Evolutionary conservation across 2,888 invertebrate genomes (phyloP), one percentile per base, ranked within the genome.

Genomic region (Rugalucina vietnamica): DNA sequence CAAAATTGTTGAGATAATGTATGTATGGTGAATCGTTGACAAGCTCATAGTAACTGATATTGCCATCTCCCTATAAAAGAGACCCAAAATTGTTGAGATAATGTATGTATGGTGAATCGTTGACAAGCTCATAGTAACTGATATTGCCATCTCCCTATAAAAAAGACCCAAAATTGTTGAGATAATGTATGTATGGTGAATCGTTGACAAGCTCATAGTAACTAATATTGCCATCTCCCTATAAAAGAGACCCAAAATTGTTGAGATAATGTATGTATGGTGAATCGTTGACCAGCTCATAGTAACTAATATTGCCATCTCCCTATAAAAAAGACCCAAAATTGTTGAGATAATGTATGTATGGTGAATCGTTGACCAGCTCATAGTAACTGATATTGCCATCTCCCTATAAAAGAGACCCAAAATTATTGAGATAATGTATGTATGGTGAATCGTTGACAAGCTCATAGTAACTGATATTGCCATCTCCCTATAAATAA

Each of bases 71-170:
- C 96, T 96, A 93, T 14, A 94, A 89, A 86, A n/a, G n/a, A n/a
- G n/a, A n/a, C n/a, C n/a, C n/a, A n/a, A n/a, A n/a, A n/a, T 98
- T 98, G 96, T 98, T 99, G 94, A 99, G 98, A 95, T 98, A 99
- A 95, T 99, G 98, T 84, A 98, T 98, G 95, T 98, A 98, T 0
- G 98, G 98, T 3, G 98, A 97, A 93, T 98, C 98, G 0, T 98
- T 97, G 24, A 98, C 98, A 91, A 99, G 97, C 95, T 97, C 98
- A 95, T 98, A 98, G 95, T 98, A 99, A 89, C 99, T 96, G 92
- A 99, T 99, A 91, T 98, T 99, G 78, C 99, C 99, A 96, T 99
- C 99, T 73, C 99, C 99, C 96, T 96, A 93, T 14, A 94, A 89
- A 86, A 54, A 71, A 4, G n/a, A n/a, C n/a, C n/a, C n/a, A n/a